These are phyloP conservation scores for Pygathrix nemaeus DNA, from an alignment of 2,113 vertebrate genomes.

Conservation along the genomic window DNA sequence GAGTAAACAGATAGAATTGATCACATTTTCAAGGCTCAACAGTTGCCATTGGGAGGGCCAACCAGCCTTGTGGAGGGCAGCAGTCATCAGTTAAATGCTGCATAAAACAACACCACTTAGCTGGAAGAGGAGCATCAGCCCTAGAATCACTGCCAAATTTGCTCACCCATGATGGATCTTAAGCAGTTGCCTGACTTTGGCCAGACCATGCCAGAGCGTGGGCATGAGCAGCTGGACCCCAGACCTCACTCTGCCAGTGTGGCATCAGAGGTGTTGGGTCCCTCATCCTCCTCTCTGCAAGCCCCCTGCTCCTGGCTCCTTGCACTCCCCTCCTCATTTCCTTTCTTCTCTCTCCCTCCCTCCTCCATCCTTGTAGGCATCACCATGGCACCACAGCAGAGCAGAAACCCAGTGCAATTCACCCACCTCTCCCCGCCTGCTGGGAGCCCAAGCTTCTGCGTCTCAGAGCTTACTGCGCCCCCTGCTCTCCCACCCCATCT, in stretches of 20 bases:
- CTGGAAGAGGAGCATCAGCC: background rate
- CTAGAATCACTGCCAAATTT: background rate
- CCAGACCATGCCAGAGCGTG: background rate
- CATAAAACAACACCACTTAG: background rate
- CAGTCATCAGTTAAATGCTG: background rate
- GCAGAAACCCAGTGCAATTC: conserved; percentile 66
- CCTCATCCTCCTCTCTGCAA: background rate
- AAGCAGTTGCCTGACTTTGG: background rate
- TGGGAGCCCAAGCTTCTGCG: conserved; percentile 2
- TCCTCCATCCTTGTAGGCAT: conserved; percentile 70
- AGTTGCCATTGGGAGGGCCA: background rate
- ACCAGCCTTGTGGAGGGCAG: background rate
- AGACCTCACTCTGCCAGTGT: background rate
- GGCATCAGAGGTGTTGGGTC: background rate
- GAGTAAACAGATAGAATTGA: background rate
- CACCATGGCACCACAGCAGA: conserved; percentile 76
- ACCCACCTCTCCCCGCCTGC: conserved; percentile 70
- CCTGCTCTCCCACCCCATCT: background rate
- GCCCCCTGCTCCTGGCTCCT: background rate
- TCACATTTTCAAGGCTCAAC: background rate
- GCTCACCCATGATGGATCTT: background rate
- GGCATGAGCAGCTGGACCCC: background rate
- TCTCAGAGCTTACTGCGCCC: too few relatives aligned
- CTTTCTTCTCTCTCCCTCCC: conserved; percentile 45
- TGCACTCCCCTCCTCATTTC: background rate